phyloP scores from a whole-genome alignment of 2,797 vertebrate species.

The Intellagama lesueurii region DNA sequence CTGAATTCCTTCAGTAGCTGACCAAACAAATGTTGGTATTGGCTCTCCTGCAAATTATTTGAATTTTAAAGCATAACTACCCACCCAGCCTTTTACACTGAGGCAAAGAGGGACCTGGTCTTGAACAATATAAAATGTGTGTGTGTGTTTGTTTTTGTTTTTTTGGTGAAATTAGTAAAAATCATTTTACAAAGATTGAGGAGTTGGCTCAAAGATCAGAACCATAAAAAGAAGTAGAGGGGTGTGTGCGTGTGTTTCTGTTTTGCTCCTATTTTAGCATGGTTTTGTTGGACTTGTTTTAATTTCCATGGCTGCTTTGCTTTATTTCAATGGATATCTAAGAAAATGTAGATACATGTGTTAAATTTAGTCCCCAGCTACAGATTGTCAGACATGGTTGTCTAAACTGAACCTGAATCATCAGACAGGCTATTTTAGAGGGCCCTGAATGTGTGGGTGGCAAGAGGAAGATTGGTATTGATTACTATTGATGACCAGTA shows the following conservation, averaged over 20 bases:
- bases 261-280: neutral
- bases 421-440: neutral
- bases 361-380: no score
- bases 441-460: neutral
- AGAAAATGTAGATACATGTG: no score
- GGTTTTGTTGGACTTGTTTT: neutral
- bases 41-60: neutral
- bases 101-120: neutral
- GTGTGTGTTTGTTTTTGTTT: neutral
- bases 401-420: neutral
- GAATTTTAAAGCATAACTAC: neutral
- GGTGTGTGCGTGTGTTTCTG: no score
- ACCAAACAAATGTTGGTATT: neutral
- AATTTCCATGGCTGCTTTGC: neutral
- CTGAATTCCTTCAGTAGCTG: neutral
- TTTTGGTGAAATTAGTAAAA: no score
- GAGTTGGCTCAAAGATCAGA: neutral
- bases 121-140: neutral
- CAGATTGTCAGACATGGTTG: neutral
- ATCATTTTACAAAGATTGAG: no score
- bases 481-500: neutral
- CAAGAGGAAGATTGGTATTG: neutral
- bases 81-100: accelerated
- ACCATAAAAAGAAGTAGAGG: neutral
- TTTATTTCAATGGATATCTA: neutral